A percentile compares a stretch with the other conserved stretches of the same genome.
phyloP scores from a whole-genome alignment of 2,113 vertebrate species.

The Actinemys pallida region DNA sequence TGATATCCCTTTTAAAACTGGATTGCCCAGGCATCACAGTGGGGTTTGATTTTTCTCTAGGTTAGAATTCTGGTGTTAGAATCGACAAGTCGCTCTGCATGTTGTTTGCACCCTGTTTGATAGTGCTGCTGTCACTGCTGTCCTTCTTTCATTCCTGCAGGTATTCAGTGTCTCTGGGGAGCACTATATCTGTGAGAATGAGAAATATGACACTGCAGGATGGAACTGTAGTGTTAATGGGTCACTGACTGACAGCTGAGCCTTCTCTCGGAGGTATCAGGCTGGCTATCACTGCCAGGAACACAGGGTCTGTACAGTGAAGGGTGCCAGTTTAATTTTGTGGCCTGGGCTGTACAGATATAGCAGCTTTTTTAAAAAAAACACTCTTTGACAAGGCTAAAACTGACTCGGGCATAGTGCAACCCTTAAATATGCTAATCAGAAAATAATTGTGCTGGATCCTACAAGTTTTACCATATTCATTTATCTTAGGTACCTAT shows the following conservation, averaged over 20 bases:
- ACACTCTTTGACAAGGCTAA: conserved; percentile 56
- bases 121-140: conserved; percentile 59
- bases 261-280: conserved; percentile 77
- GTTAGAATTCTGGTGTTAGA: conserved; percentile 38
- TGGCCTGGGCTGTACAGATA: conserved; percentile 72
- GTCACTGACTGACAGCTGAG: conserved; percentile 86
- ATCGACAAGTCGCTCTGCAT: neutral
- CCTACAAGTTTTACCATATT: conserved; percentile 19
- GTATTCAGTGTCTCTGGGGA: conserved; percentile 75
- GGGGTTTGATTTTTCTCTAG: conserved; percentile 18
- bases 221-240: conserved; percentile 77
- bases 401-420: conserved; percentile 52
- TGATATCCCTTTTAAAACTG: conserved; percentile 4
- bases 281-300: conserved; percentile 72
- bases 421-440: conserved; percentile 74
- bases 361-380: conserved; percentile 48
- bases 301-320: conserved; percentile 70
- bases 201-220: conserved; percentile 76
- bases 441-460: conserved; percentile 66
- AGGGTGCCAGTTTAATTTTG: conserved; percentile 82
- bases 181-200: conserved; percentile 70
- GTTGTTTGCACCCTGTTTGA: conserved; percentile 59
- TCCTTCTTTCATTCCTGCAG: conserved; percentile 77
- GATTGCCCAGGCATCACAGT: neutral
- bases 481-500: conserved; percentile 46